These are phyloP conservation scores for Drosophila novamexicana DNA, from an alignment of 1,140 invertebrate species.

Conservation along the genomic window DNA sequence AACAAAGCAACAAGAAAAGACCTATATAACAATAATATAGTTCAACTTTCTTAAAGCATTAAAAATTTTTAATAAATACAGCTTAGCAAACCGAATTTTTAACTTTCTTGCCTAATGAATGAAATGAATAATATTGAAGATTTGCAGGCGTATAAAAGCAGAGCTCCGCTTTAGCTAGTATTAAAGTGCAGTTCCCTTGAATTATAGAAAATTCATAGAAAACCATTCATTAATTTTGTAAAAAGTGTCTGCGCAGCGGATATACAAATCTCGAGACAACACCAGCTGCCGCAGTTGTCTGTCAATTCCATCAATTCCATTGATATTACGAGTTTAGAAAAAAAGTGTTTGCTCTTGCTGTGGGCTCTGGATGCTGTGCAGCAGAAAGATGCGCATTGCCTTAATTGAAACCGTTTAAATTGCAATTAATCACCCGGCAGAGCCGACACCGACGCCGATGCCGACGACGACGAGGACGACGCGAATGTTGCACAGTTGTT, in stretches of 20 bases:
- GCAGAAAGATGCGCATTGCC: conserved; percentile 77
- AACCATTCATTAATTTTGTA: conserved; percentile 24
- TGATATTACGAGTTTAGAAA: conserved; percentile 20
- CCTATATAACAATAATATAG: too few relatives aligned
- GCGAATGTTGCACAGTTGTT: conserved; percentile 79
- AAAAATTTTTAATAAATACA: not conserved
- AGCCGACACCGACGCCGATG: conserved; percentile 23
- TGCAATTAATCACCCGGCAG: conserved; percentile 78
- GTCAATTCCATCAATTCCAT: conserved; percentile 58
- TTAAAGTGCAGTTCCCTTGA: conserved; percentile 27
- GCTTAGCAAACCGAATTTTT: not conserved
- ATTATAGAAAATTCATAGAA: conserved; percentile 9
- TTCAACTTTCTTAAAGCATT: too few relatives aligned
- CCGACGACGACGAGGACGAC: conserved; percentile 18
- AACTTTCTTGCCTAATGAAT: not conserved
- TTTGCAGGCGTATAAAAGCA: not conserved
- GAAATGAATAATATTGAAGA: not conserved
- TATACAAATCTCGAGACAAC: conserved; percentile 7
- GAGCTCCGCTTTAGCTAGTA: not conserved
- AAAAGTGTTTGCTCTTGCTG: conserved; percentile 10
- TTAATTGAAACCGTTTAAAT: conserved; percentile 84
- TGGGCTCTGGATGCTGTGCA: conserved; percentile 48
- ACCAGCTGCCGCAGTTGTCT: conserved; percentile 33
- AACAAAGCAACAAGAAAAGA: too few relatives aligned
- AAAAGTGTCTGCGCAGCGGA: not conserved